These are phyloP conservation scores for Minunthozetes semirufus DNA, from an alignment of 2,888 invertebrate species.

Conservation along the genomic window DNA sequence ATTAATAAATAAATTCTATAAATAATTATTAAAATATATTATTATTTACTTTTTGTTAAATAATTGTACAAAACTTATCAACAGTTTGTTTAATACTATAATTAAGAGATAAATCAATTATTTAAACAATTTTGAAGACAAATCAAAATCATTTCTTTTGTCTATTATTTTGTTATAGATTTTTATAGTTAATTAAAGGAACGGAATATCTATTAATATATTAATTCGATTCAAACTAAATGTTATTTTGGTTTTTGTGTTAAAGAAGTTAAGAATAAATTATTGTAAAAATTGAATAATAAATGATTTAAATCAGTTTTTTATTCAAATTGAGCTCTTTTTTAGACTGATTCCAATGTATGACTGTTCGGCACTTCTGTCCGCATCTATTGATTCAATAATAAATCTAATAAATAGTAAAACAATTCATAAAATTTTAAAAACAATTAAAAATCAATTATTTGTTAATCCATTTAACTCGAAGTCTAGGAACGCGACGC, in stretches of 20 bases:
- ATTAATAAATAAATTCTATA: not conserved
- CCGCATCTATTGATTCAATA: too few relatives aligned
- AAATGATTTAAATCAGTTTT: too few relatives aligned
- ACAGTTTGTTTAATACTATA: not conserved
- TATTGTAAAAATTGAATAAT: too few relatives aligned
- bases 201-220: too few relatives aligned
- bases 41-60: not conserved
- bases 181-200: too few relatives aligned
- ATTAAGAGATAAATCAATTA: not conserved
- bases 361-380: too few relatives aligned
- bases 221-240: too few relatives aligned
- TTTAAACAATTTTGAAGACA: not conserved
- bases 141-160: not conserved
- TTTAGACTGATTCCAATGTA: too few relatives aligned
- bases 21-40: not conserved
- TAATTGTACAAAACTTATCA: not conserved
- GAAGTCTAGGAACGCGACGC: not conserved
- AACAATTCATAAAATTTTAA: not conserved
- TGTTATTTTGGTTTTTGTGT: too few relatives aligned
- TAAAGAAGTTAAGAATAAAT: too few relatives aligned
- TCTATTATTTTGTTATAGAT: not conserved
- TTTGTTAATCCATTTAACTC: not conserved
- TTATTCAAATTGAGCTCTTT: too few relatives aligned
- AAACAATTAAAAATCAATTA: not conserved
- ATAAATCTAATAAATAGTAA: not conserved